Percentiles rank a stretch among this genome's conserved stretches.
Evolutionary conservation across 2,888 invertebrate genomes (phyloP).

Genomic region (Fissipunctia ypsillon): DNA sequence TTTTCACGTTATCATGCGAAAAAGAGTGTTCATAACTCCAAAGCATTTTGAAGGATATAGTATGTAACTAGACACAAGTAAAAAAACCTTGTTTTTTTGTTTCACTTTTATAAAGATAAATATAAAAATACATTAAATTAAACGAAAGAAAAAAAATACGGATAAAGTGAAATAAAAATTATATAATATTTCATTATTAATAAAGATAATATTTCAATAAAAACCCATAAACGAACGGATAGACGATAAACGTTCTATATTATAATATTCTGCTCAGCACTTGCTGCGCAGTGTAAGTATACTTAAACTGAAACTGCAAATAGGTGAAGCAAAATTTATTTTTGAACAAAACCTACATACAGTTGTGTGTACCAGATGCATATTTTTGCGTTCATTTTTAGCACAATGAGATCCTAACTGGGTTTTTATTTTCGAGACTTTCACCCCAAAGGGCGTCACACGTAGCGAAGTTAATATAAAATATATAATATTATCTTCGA

Average conservation of each 20-base stretch:
- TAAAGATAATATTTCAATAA: background rate
- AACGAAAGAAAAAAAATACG: background rate
- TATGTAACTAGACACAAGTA: background rate
- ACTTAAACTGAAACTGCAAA: background rate
- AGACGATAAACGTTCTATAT: background rate
- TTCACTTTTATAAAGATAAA: background rate
- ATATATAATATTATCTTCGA: too few species aligned
- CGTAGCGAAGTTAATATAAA: too few species aligned
- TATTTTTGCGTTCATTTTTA: constrained; percentile 9
- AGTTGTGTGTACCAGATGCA: constrained; percentile 7
- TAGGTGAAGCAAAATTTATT: background rate
- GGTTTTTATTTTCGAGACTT: constrained; percentile 4
- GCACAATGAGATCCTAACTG: constrained; percentile 9
- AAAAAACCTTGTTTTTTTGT: background rate
- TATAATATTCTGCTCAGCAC: too few species aligned
- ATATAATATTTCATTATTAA: too few species aligned
- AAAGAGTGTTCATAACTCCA: background rate
- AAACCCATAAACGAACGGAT: background rate
- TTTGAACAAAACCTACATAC: background rate
- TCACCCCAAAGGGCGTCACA: too few species aligned
- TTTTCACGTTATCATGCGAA: constrained; percentile 4
- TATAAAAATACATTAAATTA: background rate
- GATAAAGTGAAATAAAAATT: background rate
- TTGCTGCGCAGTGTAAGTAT: background rate
- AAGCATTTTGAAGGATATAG: background rate